Base-by-base conservation (phyloP, 2,113 vertebrate genomes). In the Platysteira castanea region DNA sequence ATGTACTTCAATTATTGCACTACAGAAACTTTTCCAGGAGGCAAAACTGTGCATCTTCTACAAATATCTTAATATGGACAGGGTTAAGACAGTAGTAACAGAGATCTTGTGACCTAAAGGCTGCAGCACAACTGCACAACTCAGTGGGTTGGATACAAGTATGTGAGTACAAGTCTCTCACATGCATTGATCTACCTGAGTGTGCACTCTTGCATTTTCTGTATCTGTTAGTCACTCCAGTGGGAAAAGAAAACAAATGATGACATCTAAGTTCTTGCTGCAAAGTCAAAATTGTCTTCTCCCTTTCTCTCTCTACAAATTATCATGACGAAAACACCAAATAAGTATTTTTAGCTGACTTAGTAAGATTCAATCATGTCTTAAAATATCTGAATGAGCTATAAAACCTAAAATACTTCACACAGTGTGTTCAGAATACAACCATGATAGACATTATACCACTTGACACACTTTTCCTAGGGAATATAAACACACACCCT, bases 1-100 rank as follows among this genome's bases (percentile, higher is more conserved):
- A 57, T 10, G 13, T n/a, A 42, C 3, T 75, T 74, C 7, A 50
- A n/a, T 1, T 42, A 27, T 1, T 39, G 3, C 26, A 13, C 23
- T 35, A 59, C 2, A 57, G 50, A 53, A 82, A n/a, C 17, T n/a
- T 26, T 54, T 74, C 28, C 20, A 69, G 44, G 9, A 63, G 9
- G 26, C 6, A 77, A 76, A 71, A 31, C 20, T 26, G 21, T 28
- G 85, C 2, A 47, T 54, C 33, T 63, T 76, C 44, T 37, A 52
- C 21, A 68, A 76, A 60, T 9, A 68, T 10, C 2, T 59, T 52
- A 28, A 50, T 11, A 28, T 1, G 7, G 27, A 19, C 1, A 0
- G 7, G 4, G 10, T n/a, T 53, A 65, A 82, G 41, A 30, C 5
- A 54, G 9, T 1, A 61, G 31, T 12, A 69, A 41, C 7, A 56